Percentiles rank a stretch among this genome's conserved stretches.
Evolutionary conservation across 2,113 vertebrate species (phyloP).

Genomic region (Rattus norvegicus): DNA sequence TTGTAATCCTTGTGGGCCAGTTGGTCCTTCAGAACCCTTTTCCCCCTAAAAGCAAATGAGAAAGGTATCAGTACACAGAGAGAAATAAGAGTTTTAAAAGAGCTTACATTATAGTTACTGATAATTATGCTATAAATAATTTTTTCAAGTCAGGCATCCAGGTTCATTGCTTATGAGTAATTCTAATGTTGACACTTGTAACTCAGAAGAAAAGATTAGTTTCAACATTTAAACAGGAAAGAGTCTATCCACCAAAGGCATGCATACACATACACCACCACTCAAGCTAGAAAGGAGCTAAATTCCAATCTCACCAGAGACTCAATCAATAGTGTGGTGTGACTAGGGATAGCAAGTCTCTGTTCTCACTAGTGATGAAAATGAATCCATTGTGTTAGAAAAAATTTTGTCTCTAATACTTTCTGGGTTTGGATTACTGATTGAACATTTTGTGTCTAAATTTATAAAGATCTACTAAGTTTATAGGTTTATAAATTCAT

Average conservation of each 20-base stretch:
- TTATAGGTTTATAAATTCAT: conserved; percentile 21
- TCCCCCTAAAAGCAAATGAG: conserved; percentile 88
- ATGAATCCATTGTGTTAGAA: not conserved
- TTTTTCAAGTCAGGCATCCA: not conserved
- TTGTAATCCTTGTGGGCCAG: conserved; percentile 86
- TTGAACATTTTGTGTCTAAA: not conserved
- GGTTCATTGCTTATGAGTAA: conserved; percentile 12
- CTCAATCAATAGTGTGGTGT: not conserved
- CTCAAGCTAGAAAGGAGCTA: not conserved
- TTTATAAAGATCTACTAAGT: conserved; percentile 37
- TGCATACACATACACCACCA: not conserved
- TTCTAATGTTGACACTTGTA: not conserved
- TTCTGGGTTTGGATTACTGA: not conserved
- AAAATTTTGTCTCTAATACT: conserved; percentile 10
- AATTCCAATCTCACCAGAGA: conserved; percentile 4
- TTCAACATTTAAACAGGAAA: conserved; percentile 16
- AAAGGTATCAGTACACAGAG: conserved; percentile 1
- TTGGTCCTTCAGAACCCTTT: conserved; percentile 88
- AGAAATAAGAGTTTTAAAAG: conserved; percentile 20
- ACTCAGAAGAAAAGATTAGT: not conserved
- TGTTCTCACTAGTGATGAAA: not conserved
- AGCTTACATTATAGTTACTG: not conserved
- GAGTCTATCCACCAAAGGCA: not conserved
- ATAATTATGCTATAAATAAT: not conserved
- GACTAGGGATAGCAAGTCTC: not conserved